Conservation (phyloP, 2,888 invertebrate species). For the Agrypnus murinus region DNA sequence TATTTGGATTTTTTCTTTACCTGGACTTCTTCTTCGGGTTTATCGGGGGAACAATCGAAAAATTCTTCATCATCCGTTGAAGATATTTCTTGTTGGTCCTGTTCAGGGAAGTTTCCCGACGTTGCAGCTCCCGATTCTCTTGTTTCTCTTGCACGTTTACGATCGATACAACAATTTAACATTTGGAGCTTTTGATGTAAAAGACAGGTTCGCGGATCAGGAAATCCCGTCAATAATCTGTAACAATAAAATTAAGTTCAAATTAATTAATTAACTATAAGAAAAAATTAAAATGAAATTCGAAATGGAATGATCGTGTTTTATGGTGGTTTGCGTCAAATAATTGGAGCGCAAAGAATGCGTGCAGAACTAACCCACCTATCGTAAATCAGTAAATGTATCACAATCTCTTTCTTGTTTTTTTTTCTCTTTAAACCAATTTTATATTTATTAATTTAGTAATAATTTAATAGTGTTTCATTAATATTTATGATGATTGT, state of each 20-base stretch:
- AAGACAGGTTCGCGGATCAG: conserved; percentile 91
- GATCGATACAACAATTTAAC: conserved; percentile 85
- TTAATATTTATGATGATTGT: conserved; percentile 3
- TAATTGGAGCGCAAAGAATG: conserved; percentile 52
- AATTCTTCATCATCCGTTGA: conserved; percentile 81
- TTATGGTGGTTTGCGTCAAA: conserved; percentile 40
- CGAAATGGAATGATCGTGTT: conserved; percentile 32
- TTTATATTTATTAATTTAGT: neutral
- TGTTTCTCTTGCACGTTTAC: conserved; percentile 74
- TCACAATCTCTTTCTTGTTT: conserved; percentile 25
- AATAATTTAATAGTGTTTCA: neutral
- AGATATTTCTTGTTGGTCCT: conserved; percentile 44
- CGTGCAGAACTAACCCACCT: conserved; percentile 42
- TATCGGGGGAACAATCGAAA: conserved; percentile 82
- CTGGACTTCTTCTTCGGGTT: conserved; percentile 67
- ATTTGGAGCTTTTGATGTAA: conserved; percentile 96
- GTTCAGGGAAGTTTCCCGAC: neutral
- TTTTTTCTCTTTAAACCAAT: no score
- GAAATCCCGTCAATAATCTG: conserved; percentile 87
- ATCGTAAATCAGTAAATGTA: conserved; percentile 15
- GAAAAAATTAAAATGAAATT: conserved; percentile 28
- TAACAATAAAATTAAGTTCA: conserved; percentile 26
- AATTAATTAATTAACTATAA: conserved; percentile 12
- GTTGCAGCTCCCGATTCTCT: conserved; percentile 60
- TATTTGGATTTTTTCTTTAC: conserved; percentile 66